Evolutionary conservation across 2,888 invertebrate genomes (phyloP), one percentile per base, ranked within the genome.

Genomic region (Ernsta delagoae): DNA sequence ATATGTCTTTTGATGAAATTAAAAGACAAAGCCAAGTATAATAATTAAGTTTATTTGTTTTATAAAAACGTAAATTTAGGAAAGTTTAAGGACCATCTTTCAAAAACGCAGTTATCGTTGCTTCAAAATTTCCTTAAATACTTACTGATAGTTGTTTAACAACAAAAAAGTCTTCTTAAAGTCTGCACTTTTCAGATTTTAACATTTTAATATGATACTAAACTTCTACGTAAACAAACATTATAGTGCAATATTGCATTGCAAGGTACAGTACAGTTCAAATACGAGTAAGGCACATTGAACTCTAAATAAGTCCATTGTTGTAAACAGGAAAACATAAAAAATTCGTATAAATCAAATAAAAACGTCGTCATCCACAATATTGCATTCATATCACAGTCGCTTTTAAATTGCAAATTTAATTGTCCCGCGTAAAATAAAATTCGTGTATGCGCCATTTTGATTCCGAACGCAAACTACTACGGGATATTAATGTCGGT

Each of bases 371-470:
- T 48, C 59, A n/a, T 61, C 61, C 45, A 54, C 61, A 67, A 54
- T 63, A 63, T 63, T 63, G 61, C 67, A 61, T 67, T 67, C 67
- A 56, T 61, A 67, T 67, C 60, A 60, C 67, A 56, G 56, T 61
- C 12, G 45, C 43, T 56, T 59, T 67, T 67, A 67, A 67, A 67
- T 67, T 67, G 66, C 66, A 67, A 67, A 67, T 67, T 61, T 67
- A 61, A 67, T 67, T 62, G 61, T 67, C 61, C 48, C 57, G 56
- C 56, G 61, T 61, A 48, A 62, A 61, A 57, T 61, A 48, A 62
- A 61, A 57, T 53, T 48, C 53, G 45, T 12, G 5, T 34, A 36
- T 4, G 36, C 67, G 54, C 64, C 64, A 56, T 66, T 54, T 60
- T 54, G 61, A 24, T 48, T 48, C 24, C 41, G 24, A 60, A 54